Evolutionary conservation across 1,140 invertebrate genomes (phyloP), one percentile per base, ranked within the genome.

Genomic region (Drosophila athabasca): DNA sequence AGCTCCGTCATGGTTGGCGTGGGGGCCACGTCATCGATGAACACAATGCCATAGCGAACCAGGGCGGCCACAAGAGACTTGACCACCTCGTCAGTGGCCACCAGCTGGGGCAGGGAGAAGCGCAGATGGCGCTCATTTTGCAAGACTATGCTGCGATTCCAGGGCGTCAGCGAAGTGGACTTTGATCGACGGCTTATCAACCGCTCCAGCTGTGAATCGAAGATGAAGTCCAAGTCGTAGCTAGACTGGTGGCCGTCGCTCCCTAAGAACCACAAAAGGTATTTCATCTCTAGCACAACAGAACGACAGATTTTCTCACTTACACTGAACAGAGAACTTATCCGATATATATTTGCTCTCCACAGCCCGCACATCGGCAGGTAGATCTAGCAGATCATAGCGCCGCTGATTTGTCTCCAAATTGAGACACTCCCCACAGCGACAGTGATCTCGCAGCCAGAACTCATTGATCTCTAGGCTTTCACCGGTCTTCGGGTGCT

Each of bases 391-490:
- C 1, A 92, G 31, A 90, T 90, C 87, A n/a, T 69, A 81, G 3
- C 76, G 77, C 7, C 91, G 64, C 35, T 92, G 91, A 46, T 87
- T 79, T 1, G 89, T 91, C 22, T 83, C 83, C 31, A 52, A 41
- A 64, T 91, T 89, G 11, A 79, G 76, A 35, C 91, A 92, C 3
- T 76, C 50, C 8, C 4, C 57, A 57, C 91, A 92, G 1, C 79
- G 76, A 55, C 91, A 92, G 49, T 92, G 91, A 62, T 92, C 90
- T 0, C 91, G 68, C 13, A 90, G 61, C 89, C 89, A 90, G 58
- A 90, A 90, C 49, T 78, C 46, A 58, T 90, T 61, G 1, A 90
- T 17, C 9, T 89, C 55, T 2, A 89, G 35, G 6, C 17, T 55
- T 50, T 73, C 15, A 7, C 55, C 55, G 6, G 65, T 82, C 15